Percentiles rank a stretch among this genome's conserved stretches.
phyloP scores from a whole-genome alignment of 2,797 vertebrate genomes.

The Crocodylus rhombifer region DNA sequence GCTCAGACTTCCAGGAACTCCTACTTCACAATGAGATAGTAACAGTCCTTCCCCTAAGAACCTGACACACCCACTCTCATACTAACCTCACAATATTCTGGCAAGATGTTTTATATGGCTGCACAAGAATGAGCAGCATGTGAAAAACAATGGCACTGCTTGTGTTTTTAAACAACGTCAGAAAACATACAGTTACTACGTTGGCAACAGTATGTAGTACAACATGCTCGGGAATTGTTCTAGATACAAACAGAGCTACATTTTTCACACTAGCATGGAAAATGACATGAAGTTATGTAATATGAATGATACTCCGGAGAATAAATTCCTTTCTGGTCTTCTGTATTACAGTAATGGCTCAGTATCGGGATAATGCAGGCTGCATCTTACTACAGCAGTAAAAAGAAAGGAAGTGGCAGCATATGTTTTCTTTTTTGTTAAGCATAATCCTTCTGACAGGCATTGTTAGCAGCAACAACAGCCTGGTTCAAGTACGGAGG shows the following conservation, averaged over 20 bases:
- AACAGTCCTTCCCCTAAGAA: no score
- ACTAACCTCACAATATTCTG: neutral
- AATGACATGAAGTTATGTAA: neutral
- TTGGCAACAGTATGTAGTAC: neutral
- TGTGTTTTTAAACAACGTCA: neutral
- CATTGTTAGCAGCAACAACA: neutral
- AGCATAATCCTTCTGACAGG: neutral
- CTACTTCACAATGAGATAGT: no score
- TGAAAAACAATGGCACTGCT: slow-evolving; percentile 8
- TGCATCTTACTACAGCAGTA: neutral
- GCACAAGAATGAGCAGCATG: neutral
- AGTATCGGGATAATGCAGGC: neutral
- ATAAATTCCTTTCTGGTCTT: neutral
- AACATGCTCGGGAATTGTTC: neutral
- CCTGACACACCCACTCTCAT: neutral
- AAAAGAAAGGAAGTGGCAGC: neutral
- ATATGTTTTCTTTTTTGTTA: neutral
- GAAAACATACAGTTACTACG: neutral
- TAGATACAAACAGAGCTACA: neutral
- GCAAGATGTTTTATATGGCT: accelerated
- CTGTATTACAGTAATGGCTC: neutral
- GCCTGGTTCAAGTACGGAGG: neutral
- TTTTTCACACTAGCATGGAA: neutral
- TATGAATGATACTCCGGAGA: neutral
- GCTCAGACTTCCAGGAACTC: slow-evolving; percentile 53